A percentile compares a stretch with the other conserved stretches of the same genome.
These are phyloP conservation scores for Odontophorus gujanensis DNA, from an alignment of 2,113 vertebrate species.

Conservation along the genomic window DNA sequence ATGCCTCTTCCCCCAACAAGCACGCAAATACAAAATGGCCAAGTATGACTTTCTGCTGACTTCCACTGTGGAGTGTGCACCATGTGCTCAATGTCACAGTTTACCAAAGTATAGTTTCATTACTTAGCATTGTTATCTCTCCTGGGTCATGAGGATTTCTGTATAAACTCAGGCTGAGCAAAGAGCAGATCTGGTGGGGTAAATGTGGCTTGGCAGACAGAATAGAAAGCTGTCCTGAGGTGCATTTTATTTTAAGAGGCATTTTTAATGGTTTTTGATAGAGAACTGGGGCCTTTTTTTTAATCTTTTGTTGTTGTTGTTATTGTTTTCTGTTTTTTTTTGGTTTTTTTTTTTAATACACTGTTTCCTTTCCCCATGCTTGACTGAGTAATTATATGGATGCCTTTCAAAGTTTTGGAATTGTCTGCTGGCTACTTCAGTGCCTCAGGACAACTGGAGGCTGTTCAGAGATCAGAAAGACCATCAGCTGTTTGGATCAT, in stretches of 20 bases:
- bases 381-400: conserved; percentile 1
- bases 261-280: conserved; percentile 28
- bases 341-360: not conserved
- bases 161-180: not conserved
- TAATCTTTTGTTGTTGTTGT: not conserved
- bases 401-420: conserved; percentile 52
- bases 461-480: conserved; percentile 49
- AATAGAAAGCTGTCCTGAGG: conserved; percentile 12
- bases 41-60: not conserved
- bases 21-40: not conserved
- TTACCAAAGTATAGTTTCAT: conserved; percentile 5
- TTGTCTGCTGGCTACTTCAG: conserved; percentile 53
- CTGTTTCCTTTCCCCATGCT: not conserved
- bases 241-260: conserved; percentile 24
- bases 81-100: not conserved
- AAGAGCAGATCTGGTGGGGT: not conserved
- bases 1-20: not conserved
- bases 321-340: not conserved
- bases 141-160: not conserved
- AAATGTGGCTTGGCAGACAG: not conserved
- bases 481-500: conserved; percentile 65
- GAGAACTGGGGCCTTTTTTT: not conserved
- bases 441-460: conserved; percentile 60
- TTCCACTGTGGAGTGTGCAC: not conserved
- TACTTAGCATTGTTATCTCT: not conserved